Evolutionary conservation across 2,797 vertebrate genomes (phyloP).

Genomic region (Mergus octosetaceus): DNA sequence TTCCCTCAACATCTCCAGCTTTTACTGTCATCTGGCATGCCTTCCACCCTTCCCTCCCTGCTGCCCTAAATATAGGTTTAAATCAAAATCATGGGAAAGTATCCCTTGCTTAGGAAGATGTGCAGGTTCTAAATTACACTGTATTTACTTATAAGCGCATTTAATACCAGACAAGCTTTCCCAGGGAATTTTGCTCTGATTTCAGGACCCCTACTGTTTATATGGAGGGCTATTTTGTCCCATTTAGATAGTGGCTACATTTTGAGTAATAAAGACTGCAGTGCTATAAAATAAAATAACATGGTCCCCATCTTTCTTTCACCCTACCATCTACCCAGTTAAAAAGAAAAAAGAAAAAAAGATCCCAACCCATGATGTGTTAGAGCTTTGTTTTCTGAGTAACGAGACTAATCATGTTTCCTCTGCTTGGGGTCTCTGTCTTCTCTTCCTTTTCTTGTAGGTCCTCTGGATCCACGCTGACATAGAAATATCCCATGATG

Average conservation of each 20-base stretch:
- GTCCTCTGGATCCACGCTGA: constrained; percentile 83
- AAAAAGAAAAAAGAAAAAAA: neutral
- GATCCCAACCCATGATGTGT: neutral
- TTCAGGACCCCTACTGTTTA: constrained; percentile 25
- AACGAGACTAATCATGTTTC: constrained; percentile 67
- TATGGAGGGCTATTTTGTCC: constrained; percentile 21
- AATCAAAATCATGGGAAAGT: constrained; percentile 30
- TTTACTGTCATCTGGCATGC: neutral
- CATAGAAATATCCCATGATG: constrained; percentile 92
- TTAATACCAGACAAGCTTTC: constrained; percentile 28
- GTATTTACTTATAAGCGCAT: constrained; percentile 24
- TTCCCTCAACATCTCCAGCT: neutral
- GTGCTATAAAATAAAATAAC: constrained; percentile 19
- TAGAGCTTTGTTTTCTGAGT: constrained; percentile 78
- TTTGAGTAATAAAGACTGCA: constrained; percentile 11
- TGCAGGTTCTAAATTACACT: constrained; percentile 49
- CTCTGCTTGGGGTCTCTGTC: constrained; percentile 45
- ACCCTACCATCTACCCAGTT: neutral
- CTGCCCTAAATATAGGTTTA: constrained; percentile 29
- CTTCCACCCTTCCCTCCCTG: neutral
- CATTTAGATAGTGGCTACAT: constrained; percentile 6
- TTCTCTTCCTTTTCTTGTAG: constrained; percentile 65
- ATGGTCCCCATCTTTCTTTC: neutral
- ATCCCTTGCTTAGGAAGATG: constrained; percentile 27
- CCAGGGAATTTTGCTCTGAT: constrained; percentile 33